Conservation (phyloP, 2,888 invertebrate genomes). For the Volucella bombylans region DNA sequence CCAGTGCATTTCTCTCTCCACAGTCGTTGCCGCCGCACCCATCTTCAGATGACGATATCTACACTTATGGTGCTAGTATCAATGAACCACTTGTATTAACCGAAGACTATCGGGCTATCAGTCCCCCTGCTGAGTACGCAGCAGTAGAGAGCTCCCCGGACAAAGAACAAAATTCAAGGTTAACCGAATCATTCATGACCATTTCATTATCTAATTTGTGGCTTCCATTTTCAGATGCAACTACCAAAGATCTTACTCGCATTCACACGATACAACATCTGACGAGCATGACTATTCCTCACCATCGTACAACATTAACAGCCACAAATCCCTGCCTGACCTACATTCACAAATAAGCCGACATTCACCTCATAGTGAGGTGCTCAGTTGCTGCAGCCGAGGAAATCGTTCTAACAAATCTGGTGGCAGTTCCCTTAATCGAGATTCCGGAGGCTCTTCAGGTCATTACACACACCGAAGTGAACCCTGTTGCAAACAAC, state of each 20-base stretch:
- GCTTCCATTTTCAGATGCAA: conserved; percentile 78
- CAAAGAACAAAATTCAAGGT: conserved; percentile 80
- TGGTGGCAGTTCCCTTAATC: conserved; percentile 87
- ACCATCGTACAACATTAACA: conserved; percentile 84
- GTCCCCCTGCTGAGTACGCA: conserved; percentile 89
- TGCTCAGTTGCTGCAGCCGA: conserved; percentile 82
- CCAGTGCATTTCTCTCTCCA: conserved; percentile 79
- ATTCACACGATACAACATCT: conserved; percentile 85
- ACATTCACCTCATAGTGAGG: conserved; percentile 83
- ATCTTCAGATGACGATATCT: conserved; percentile 78
- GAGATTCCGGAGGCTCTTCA: conserved; percentile 92
- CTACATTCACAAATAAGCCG: conserved; percentile 86
- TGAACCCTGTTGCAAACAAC: conserved; percentile 85
- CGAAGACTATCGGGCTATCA: conserved; percentile 85
- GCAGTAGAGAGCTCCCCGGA: conserved; percentile 79
- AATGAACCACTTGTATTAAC: conserved; percentile 82
- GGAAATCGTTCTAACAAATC: conserved; percentile 83
- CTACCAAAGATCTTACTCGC: conserved; percentile 85
- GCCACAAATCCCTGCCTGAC: conserved; percentile 93
- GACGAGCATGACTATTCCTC: conserved; percentile 82
- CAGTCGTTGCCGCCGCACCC: conserved; percentile 79
- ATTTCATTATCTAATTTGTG: not conserved
- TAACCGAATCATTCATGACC: not conserved
- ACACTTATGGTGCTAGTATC: conserved; percentile 77
- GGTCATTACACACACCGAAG: conserved; percentile 92